These are phyloP conservation scores for Burhinus oedicnemus DNA, from an alignment of 2,113 vertebrate species.

Conservation along the genomic window DNA sequence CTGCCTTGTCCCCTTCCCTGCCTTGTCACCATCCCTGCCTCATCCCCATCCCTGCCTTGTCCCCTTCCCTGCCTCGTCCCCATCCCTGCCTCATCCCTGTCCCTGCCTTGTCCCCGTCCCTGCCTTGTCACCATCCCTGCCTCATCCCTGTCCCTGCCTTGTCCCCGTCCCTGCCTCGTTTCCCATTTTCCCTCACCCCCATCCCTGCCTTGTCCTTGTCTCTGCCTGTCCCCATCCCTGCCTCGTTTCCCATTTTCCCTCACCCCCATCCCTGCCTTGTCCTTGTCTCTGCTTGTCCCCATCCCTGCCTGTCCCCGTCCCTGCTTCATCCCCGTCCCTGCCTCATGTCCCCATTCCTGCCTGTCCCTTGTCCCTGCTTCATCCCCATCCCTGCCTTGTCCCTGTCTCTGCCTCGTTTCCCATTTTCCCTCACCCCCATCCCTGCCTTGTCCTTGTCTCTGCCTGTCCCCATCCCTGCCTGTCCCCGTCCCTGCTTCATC, in stretches of 20 bases:
- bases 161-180: not conserved
- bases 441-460: no score
- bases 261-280: not conserved
- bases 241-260: no score
- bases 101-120: not conserved
- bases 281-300: not conserved
- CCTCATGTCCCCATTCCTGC: not conserved
- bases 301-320: not conserved
- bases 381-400: not conserved
- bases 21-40: not conserved
- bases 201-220: no score
- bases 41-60: no score
- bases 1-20: not conserved
- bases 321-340: not conserved
- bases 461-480: not conserved
- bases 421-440: no score
- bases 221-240: not conserved
- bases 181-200: no score
- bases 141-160: no score
- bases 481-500: no score
- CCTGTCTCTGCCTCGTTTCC: no score
- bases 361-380: no score
- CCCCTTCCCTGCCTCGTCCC: no score
- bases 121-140: rapidly evolving
- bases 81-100: not conserved